Percentiles rank a stretch among this genome's conserved stretches.
These are phyloP conservation scores for Plectropomus leopardus DNA, from an alignment of 2,113 vertebrate species.

Conservation along the genomic window DNA sequence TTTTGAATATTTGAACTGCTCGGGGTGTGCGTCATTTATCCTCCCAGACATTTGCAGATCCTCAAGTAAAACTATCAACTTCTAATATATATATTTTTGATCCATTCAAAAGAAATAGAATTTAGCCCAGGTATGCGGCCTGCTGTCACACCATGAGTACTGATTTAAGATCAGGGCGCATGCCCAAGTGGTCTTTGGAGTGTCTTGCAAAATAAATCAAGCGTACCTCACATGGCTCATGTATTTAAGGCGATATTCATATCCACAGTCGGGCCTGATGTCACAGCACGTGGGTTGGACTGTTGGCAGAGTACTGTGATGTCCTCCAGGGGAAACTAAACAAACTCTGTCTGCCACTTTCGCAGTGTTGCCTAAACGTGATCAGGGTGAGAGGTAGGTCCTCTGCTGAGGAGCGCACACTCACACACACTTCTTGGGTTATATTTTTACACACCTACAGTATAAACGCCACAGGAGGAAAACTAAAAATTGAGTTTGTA, in stretches of 20 bases:
- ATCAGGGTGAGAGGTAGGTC: slow-evolving; percentile 64
- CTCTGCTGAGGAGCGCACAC: slow-evolving; percentile 22
- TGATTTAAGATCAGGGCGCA: slow-evolving; percentile 53
- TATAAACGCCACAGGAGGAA: slow-evolving; percentile 55
- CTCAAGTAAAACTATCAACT: slow-evolving; percentile 44
- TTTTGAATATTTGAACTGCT: slow-evolving; percentile 67
- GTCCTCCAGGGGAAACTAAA: slow-evolving; percentile 74
- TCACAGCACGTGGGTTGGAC: slow-evolving; percentile 63
- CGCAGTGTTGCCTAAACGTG: slow-evolving; percentile 56
- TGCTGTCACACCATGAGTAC: not conserved
- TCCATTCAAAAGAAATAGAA: slow-evolving; percentile 36
- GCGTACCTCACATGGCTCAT: slow-evolving; percentile 41
- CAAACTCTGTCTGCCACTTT: slow-evolving; percentile 72
- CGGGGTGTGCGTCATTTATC: slow-evolving; percentile 65
- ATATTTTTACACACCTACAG: slow-evolving; percentile 55
- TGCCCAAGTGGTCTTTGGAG: slow-evolving; percentile 30
- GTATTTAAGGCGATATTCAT: slow-evolving; percentile 61
- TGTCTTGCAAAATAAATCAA: slow-evolving; percentile 62
- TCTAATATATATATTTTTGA: slow-evolving; percentile 25
- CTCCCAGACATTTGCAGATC: slow-evolving; percentile 49
- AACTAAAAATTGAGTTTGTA: slow-evolving; percentile 69
- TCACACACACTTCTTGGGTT: slow-evolving; percentile 20
- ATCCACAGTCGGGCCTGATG: slow-evolving; percentile 55
- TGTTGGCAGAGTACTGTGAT: slow-evolving; percentile 63
- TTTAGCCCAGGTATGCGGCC: slow-evolving; percentile 10